Evolutionary conservation across 1,140 invertebrate species (phyloP), one percentile per base, ranked within the genome.

Genomic region (Drosophila watanabei): DNA sequence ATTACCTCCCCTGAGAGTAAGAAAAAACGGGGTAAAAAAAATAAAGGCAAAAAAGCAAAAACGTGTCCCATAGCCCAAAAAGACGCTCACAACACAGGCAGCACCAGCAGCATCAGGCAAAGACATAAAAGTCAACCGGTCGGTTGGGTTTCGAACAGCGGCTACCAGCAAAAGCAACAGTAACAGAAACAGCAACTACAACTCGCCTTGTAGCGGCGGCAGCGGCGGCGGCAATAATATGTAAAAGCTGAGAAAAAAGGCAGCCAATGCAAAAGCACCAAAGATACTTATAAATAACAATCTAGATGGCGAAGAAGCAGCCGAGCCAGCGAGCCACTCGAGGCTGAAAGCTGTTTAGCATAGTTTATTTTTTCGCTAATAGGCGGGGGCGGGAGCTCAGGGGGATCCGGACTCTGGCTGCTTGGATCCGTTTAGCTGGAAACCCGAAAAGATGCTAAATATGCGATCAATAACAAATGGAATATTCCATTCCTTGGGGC

Each of bases 61-160:
- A 58, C 77, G 51, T 77, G 63, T 84, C 57, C 64, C 69, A 52
- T 63, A 82, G 69, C 76, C 70, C 64, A 86, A 69, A 73, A 82
- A 79, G 70, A 73, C 69, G 52, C 63, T 46, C 68, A 35, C 62
- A 80, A 61, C 54, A 68, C 51, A 58, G 52, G 16, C 57, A 60
- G 56, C 46, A 49, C 28, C 48, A 30, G 51, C 58, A 72, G 64
- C 60, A 75, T 76, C 65, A 65, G 46, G 68, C 78, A 73, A 89
- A 89, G 86, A 89, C 82, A 89, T 91, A 77, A 90, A 89, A 91
- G 65, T 91, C 72, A 91, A 90, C 86, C 87, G 86, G 86, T 90
- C 85, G 68, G 86, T 91, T 91, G 63, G 65, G 78, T 89, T 90
- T 85, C 70, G 59, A 79, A 59, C 76, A 45, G 60, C 81, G 37